Evolutionary conservation across 2,888 invertebrate genomes (phyloP), one percentile per base, ranked within the genome.

Genomic region (Phalangium opilio): DNA sequence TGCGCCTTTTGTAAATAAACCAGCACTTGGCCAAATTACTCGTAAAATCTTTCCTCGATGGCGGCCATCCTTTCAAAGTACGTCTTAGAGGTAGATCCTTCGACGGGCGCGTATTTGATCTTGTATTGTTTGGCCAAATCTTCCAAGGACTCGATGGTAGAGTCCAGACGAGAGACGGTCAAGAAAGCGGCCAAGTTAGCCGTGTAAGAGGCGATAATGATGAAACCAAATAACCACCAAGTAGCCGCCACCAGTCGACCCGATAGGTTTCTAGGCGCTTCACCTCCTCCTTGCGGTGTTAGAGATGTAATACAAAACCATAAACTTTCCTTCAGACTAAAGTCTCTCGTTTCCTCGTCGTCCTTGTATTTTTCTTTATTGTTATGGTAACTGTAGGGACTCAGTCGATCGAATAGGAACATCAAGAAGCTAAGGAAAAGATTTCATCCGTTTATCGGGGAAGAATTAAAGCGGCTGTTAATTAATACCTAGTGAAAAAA

Each of bases 261-360:
- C 0, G 93, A 93, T 1, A 96, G 72, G 66, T 95, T 95, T 65
- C 91, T 90, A 0, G 93, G 93, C 0, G 91, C 91, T 66, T 93
- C 91, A 1, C 91, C 91, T 0, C 91, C 91, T 0, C 91, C 90
- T 64, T 79, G 79, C 0, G 96, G 96, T 0, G 95, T 96, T 15
- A 96, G 69, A 32, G 93, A 93, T 36, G 95, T 95, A 89, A 96
- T 91, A 62, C 95, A 95, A 66, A 96, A 96, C 95, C 95, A 96
- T 0, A 96, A 73, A 62, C 93, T 93, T 67, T 96, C 96, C 64
- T 91, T 93, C 34, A 96, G 68, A 40, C 83, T 87, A 62, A 96
- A 96, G 63, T 90, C 86, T 3, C 95, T 72, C 62, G 91, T 91
- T 61, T 91, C 91, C 56, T 87, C 86, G 34, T 63, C 62, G 34